A percentile compares a stretch with the other conserved stretches of the same genome.
phyloP scores from a whole-genome alignment of 2,113 vertebrate species.

The Dasyurus viverrinus region DNA sequence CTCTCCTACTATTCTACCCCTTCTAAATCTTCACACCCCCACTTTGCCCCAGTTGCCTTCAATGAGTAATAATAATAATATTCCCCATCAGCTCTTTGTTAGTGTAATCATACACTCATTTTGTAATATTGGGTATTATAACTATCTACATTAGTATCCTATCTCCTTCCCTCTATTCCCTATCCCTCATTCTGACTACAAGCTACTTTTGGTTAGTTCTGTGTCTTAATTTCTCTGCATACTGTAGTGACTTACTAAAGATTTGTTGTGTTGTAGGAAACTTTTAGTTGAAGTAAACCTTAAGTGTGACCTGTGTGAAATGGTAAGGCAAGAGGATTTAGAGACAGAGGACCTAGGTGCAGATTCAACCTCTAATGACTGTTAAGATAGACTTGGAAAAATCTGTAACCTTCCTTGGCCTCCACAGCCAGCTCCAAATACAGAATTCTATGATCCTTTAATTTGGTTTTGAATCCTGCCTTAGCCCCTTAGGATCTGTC shows the following conservation, averaged over 20 bases:
- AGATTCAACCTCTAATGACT: not conserved
- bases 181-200: not conserved
- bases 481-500: not conserved
- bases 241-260: not conserved
- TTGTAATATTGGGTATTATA: not conserved
- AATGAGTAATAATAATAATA: not conserved
- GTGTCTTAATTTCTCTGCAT: not conserved
- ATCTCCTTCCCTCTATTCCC: not conserved
- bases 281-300: not conserved
- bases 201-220: not conserved
- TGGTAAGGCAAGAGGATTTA: not conserved
- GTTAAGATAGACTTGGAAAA: not conserved
- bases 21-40: not conserved
- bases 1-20: no score
- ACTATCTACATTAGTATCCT: not conserved
- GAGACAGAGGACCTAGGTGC: not conserved
- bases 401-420: not conserved
- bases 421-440: not conserved
- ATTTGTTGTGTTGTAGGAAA: not conserved
- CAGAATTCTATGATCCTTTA: not conserved
- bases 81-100: not conserved
- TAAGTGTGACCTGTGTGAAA: not conserved
- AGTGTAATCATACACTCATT: not conserved
- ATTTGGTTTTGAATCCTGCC: not conserved
- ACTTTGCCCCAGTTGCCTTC: not conserved